phyloP scores from a whole-genome alignment of 2,888 invertebrate species.

The Elegia similella region DNA sequence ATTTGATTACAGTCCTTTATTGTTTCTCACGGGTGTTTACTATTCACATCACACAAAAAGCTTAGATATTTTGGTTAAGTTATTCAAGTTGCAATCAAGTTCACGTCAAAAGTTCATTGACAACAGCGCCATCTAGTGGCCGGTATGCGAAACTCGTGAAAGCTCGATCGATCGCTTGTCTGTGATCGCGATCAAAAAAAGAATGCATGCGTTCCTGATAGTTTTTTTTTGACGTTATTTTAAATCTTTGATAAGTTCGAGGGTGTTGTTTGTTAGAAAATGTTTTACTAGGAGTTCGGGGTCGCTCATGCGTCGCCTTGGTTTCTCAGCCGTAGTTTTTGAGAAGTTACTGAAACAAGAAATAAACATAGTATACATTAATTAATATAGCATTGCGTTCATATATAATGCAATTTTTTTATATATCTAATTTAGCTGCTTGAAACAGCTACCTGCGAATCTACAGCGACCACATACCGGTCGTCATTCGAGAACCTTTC shows the following conservation, averaged over 20 bases:
- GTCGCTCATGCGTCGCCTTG: constrained; percentile 45
- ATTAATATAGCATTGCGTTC: too few relatives aligned
- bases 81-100: constrained; percentile 75
- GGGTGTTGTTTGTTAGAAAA: constrained; percentile 52
- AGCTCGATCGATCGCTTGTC: constrained; percentile 66
- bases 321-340: constrained; percentile 30
- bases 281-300: constrained; percentile 56
- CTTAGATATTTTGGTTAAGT: constrained; percentile 77
- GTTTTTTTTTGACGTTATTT: neutral
- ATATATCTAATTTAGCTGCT: too few relatives aligned
- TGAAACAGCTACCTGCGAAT: too few relatives aligned
- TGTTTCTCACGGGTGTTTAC: constrained; percentile 58
- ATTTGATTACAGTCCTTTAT: constrained; percentile 46
- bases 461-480: too few relatives aligned
- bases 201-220: constrained; percentile 23
- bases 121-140: constrained; percentile 61
- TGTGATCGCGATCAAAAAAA: constrained; percentile 33
- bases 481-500: too few relatives aligned
- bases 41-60: constrained; percentile 69
- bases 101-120: constrained; percentile 80
- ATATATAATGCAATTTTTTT: too few relatives aligned
- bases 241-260: constrained; percentile 32
- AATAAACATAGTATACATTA: neutral
- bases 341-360: constrained; percentile 31
- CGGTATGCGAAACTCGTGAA: constrained; percentile 57